phyloP scores from a whole-genome alignment of 64 coral and sea anemone genomes.

The Acropora tenuis region DNA sequence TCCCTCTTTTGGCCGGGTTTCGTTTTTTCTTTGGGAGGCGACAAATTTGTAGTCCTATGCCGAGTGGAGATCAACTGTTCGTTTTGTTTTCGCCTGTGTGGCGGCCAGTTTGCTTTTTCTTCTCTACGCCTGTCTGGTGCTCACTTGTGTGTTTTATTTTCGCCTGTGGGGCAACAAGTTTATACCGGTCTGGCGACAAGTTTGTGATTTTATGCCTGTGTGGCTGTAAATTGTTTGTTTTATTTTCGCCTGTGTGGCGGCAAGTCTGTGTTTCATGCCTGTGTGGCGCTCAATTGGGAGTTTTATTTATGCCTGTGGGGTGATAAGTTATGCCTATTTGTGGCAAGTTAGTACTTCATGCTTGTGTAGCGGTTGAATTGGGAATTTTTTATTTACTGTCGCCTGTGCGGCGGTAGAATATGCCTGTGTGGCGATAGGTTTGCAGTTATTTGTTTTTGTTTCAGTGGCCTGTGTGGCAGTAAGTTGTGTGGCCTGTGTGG shows the following conservation, averaged over 20 bases:
- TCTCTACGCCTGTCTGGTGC: no score
- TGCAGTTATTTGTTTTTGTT: not conserved
- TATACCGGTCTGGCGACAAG: not conserved
- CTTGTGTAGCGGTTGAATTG: conserved; percentile 1
- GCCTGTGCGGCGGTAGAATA: conserved; percentile 2
- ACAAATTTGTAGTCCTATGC: not conserved
- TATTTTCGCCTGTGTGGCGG: not conserved
- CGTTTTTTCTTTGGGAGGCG: no score
- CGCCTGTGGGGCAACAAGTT: not conserved
- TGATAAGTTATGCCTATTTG: not conserved
- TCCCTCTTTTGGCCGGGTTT: no score
- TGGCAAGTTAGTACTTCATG: not conserved
- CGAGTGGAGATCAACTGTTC: not conserved
- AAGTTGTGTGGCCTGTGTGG: not conserved
- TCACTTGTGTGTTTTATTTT: not conserved
- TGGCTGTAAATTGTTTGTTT: not conserved
- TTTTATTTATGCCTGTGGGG: not conserved
- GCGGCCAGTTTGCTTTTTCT: not conserved
- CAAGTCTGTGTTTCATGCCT: not conserved
- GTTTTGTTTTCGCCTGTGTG: conserved; percentile 1
- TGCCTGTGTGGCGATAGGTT: not conserved
- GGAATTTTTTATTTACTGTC: not conserved
- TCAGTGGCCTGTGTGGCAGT: not conserved
- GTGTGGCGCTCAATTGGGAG: not conserved
- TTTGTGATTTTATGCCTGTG: not conserved